These are phyloP conservation scores for Neodiprion fabricii DNA, from an alignment of 1,140 invertebrate species.

Conservation along the genomic window DNA sequence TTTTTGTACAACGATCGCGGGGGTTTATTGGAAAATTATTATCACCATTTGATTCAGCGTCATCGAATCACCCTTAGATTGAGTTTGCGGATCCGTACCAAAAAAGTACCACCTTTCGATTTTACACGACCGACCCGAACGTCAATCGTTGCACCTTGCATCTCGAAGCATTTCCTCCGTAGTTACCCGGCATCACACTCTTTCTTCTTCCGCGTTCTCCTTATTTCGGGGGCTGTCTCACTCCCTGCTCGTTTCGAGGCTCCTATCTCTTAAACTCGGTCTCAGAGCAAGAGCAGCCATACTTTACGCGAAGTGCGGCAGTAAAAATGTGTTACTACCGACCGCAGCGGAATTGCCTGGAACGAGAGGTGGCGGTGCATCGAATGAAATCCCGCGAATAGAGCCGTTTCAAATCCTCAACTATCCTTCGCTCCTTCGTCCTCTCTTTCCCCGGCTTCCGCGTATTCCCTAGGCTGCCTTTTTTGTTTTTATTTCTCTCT, in stretches of 20 bases:
- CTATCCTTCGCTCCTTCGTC: background rate
- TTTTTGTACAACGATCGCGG: no score
- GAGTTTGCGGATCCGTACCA: no score
- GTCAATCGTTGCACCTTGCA: no score
- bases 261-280: background rate
- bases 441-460: background rate
- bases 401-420: constrained; percentile 5
- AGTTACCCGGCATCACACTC: no score
- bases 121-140: no score
- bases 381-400: constrained; percentile 4
- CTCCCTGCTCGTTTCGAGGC: background rate
- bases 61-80: no score
- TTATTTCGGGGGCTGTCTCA: background rate
- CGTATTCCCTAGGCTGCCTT: no score
- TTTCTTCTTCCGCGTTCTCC: background rate
- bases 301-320: background rate
- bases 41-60: no score
- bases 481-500: background rate
- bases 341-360: background rate
- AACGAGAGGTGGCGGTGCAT: constrained; percentile 1
- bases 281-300: background rate
- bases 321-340: constrained; percentile 5
- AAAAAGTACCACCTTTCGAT: no score
- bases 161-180: no score
- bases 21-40: no score